Evolutionary conservation across 1,140 invertebrate species (phyloP).

Genomic region (Archivesica marissinica): DNA sequence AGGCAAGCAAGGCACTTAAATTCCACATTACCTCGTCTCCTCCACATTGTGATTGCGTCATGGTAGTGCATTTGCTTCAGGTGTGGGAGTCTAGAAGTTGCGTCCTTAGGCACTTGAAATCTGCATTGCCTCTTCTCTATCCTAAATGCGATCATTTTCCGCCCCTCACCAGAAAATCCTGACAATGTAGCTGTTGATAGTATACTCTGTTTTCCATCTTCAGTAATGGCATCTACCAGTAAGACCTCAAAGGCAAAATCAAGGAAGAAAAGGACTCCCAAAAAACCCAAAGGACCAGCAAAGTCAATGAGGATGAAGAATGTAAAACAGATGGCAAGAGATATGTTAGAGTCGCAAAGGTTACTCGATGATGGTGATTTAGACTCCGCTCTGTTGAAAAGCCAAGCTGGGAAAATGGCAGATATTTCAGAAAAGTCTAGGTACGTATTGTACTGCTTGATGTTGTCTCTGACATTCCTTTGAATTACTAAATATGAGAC

Average conservation of each 20-base stretch:
- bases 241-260: not conserved
- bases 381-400: slow-evolving; percentile 25
- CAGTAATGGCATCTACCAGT: slow-evolving; percentile 14
- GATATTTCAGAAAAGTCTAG: not conserved
- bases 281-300: not conserved
- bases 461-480: too few species aligned
- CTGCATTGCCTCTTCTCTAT: too few species aligned
- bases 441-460: too few species aligned
- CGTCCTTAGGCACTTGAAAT: too few species aligned
- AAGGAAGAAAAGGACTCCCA: not conserved
- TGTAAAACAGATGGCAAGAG: slow-evolving; percentile 7
- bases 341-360: not conserved
- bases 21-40: too few species aligned
- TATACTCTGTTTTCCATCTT: not conserved
- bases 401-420: not conserved
- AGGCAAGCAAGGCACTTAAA: too few species aligned
- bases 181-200: not conserved
- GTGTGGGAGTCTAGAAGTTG: too few species aligned
- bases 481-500: too few species aligned
- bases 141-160: too few species aligned
- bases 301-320: not conserved
- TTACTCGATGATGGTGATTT: slow-evolving; percentile 11
- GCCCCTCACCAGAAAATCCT: not conserved
- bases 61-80: too few species aligned
- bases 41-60: too few species aligned